phyloP scores from a whole-genome alignment of 1,140 invertebrate species.

The Platorchestia sp. region DNA sequence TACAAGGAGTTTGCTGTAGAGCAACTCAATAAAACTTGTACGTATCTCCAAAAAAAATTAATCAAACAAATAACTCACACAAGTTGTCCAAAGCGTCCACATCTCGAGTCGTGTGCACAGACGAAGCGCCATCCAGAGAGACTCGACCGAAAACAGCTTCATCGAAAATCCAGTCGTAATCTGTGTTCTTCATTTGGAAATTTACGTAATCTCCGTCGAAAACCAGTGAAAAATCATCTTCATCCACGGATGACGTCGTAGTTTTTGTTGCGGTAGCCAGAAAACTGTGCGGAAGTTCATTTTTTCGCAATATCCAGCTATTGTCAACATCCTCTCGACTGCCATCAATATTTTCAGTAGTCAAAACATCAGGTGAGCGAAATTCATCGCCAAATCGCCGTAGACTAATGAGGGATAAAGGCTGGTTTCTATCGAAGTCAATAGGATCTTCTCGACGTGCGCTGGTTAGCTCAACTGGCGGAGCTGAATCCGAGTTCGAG shows the following conservation, averaged over 20 bases:
- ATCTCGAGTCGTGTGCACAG: background rate
- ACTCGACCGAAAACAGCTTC: constrained; percentile 36
- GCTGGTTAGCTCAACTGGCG: background rate
- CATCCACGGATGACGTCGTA: background rate
- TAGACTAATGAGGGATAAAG: background rate
- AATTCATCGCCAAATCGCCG: constrained; percentile 30
- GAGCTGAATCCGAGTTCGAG: background rate
- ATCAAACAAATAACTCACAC: background rate
- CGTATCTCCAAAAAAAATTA: background rate
- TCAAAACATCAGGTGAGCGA: background rate
- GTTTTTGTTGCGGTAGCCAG: background rate
- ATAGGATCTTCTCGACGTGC: background rate
- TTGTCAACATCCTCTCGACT: background rate
- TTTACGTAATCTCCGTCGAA: constrained; percentile 36
- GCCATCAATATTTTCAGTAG: background rate
- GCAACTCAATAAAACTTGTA: background rate
- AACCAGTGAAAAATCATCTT: constrained; percentile 1
- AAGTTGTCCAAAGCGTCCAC: background rate
- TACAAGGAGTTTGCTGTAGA: background rate
- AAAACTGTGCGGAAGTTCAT: background rate
- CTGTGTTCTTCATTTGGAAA: background rate
- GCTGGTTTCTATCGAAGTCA: background rate
- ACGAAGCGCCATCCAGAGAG: background rate
- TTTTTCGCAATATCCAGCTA: background rate
- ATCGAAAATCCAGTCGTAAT: constrained; percentile 42